Conservation (phyloP, 1,140 invertebrate species). For the Trichonephila inaurata region DNA sequence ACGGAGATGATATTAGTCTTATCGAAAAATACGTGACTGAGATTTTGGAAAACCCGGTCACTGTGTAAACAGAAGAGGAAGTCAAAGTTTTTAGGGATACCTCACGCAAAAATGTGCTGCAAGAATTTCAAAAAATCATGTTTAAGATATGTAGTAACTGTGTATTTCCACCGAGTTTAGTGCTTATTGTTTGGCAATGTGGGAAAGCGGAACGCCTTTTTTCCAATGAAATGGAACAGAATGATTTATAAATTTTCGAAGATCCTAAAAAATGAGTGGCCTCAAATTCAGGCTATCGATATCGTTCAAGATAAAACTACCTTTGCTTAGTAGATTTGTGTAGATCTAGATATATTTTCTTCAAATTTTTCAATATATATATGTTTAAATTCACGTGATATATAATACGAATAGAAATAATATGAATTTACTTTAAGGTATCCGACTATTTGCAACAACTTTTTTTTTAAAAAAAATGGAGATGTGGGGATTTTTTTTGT, state of each 20-base stretch:
- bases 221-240: not conserved
- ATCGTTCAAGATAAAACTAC: too few species aligned
- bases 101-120: not conserved
- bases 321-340: not conserved
- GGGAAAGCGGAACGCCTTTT: not conserved
- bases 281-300: too few species aligned
- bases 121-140: not conserved
- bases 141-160: not conserved
- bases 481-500: too few species aligned
- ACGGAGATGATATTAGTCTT: not conserved
- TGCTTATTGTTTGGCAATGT: not conserved
- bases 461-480: too few species aligned
- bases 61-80: not conserved
- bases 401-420: not conserved
- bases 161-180: not conserved
- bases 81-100: not conserved
- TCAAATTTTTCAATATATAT: not conserved
- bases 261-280: not conserved
- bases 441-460: too few species aligned
- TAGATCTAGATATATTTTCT: not conserved
- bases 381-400: not conserved
- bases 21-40: not conserved
- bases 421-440: not conserved
- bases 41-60: not conserved
- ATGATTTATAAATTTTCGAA: not conserved